Evolutionary conservation across 2,888 invertebrate genomes (phyloP).

Genomic region (Epinotia ramella): DNA sequence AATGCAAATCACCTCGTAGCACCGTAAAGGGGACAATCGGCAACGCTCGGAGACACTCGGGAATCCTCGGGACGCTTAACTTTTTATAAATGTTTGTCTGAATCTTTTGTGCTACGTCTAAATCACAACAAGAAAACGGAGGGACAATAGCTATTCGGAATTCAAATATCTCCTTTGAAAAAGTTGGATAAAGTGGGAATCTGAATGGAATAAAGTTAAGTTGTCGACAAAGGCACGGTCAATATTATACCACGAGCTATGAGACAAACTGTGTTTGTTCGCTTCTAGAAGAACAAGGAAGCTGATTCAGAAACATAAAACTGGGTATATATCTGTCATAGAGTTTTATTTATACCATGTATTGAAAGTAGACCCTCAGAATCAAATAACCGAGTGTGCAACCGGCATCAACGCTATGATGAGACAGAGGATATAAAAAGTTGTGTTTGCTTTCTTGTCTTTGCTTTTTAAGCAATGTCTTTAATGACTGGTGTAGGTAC

Average conservation of each 20-base stretch:
- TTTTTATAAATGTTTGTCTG: conserved; percentile 74
- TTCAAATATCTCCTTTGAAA: conserved; percentile 70
- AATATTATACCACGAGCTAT: conserved; percentile 4
- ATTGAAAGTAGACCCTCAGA: too few species aligned
- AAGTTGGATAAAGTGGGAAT: conserved; percentile 35
- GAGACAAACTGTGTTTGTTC: not conserved
- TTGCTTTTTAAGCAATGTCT: too few species aligned
- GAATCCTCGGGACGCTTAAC: conserved; percentile 58
- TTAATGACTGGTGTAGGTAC: not conserved
- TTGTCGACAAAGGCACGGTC: conserved; percentile 18
- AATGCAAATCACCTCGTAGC: conserved; percentile 64
- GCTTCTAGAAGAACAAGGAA: not conserved
- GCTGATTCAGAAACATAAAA: not conserved
- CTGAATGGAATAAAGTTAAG: conserved; percentile 26
- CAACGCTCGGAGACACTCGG: conserved; percentile 49
- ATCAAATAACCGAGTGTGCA: too few species aligned
- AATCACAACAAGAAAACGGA: conserved; percentile 67
- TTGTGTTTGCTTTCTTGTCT: too few species aligned
- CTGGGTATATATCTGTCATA: not conserved
- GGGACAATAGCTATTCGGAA: conserved; percentile 68
- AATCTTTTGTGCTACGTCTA: conserved; percentile 72
- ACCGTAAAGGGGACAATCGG: conserved; percentile 57
- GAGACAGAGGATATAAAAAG: too few species aligned
- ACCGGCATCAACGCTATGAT: too few species aligned
- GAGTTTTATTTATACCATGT: too few species aligned